Evolutionary conservation across 1,140 invertebrate genomes (phyloP).

Genomic region (honey bee (Apis mellifera)): Amel_HAv3.1 CM009943.2:8135501-8136000

Average conservation of each 20-base stretch:
- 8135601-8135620: no score
- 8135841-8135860: constrained; percentile 9
- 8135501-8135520: no score
- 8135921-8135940: constrained; percentile 54
- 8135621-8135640: no score
- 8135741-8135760: neutral
- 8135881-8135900: constrained; percentile 28
- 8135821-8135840: constrained; percentile 20
- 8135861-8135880: constrained; percentile 58
- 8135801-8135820: neutral
- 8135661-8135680: neutral
- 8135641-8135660: no score
- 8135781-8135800: constrained; percentile 20
- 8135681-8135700: neutral
- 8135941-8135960: constrained; percentile 54
- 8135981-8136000: constrained; percentile 46
- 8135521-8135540: no score
- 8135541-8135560: no score
- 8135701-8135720: constrained; percentile 10
- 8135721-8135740: neutral
- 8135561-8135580: no score
- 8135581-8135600: no score
- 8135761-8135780: constrained; percentile 9
- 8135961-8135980: constrained; percentile 54
- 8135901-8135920: constrained; percentile 33